phyloP scores from a whole-genome alignment of 2,113 vertebrate genomes.

The Trogon melanurus region DNA sequence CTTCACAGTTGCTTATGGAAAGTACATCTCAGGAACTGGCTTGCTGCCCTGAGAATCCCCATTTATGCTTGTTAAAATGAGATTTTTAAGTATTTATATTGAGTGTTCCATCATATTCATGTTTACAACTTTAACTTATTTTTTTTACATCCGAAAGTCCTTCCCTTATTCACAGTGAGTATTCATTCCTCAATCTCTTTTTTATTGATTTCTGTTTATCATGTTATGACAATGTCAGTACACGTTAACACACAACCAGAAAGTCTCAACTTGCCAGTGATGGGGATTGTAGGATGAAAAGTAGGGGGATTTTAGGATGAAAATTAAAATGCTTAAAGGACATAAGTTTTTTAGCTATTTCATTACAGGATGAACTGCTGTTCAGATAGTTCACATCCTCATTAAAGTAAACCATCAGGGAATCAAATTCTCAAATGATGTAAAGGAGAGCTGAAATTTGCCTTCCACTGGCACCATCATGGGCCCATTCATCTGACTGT shows the following conservation, averaged over 20 bases:
- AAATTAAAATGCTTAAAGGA: neutral
- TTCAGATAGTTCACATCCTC: slow-evolving; percentile 7
- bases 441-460: neutral
- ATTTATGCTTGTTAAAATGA: neutral
- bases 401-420: slow-evolving; percentile 6
- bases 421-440: neutral
- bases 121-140: neutral
- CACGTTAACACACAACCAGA: neutral
- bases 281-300: neutral
- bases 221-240: neutral
- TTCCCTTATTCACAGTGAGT: neutral
- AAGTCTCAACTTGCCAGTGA: neutral
- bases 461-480: neutral
- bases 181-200: neutral
- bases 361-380: neutral
- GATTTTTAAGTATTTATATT: neutral
- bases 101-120: neutral
- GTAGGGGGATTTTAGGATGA: neutral
- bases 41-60: neutral
- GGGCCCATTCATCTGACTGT: neutral
- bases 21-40: slow-evolving; percentile 14
- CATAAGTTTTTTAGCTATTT: neutral
- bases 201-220: neutral
- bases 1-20: neutral
- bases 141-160: neutral